Evolutionary conservation across 2,113 vertebrate genomes (phyloP), one percentile per base, ranked within the genome.

Genomic region (Coregonus clupeaformis): DNA sequence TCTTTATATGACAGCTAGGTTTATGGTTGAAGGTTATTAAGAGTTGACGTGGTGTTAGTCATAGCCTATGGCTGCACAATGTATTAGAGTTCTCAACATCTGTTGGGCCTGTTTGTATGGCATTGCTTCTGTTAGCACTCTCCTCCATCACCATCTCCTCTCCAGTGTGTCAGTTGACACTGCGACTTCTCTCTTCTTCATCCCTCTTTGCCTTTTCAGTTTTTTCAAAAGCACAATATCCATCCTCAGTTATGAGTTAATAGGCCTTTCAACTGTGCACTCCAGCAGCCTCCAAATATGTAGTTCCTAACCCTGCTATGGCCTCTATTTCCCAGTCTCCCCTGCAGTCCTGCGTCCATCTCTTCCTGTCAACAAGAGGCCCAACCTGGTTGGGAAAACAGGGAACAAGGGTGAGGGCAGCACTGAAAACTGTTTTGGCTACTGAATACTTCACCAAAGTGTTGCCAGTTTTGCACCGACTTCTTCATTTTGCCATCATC

Each of bases 381-480:
- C 71, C 62, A 93, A 92, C 84, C 81, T 88, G 80, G 90, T 88
- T 81, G 85, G 82, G 66, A 87, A 92, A 71, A 76, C 77, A 14
- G 80, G 52, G 30, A 80, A 83, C 32, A 85, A 91, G 27, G 88
- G 90, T 92, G 84, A 92, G 92, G 65, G 72, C 67, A 62, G 79
- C 69, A 68, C 72, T 30, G 60, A 72, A 69, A 20, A 20, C 63
- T 62, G 49, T 60, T 49, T 42, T 67, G 6, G 74, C n/a, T 16
- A 69, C 45, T 79, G 52, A 68, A 64, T 60, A 71, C 42, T n/a
- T 64, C 4, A 64, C 62, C 20, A 63, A 64, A 64, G 25, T 30
- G 12, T 24, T 22, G 3, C 59, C 29, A 64, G 25, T 30, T 25
- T 24, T 22, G 3, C 59, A 62, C 59, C n/a, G 5, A 62, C 25